Evolutionary conservation across 2,888 invertebrate species (phyloP).

Genomic region (Blastobasis lacticolella): DNA sequence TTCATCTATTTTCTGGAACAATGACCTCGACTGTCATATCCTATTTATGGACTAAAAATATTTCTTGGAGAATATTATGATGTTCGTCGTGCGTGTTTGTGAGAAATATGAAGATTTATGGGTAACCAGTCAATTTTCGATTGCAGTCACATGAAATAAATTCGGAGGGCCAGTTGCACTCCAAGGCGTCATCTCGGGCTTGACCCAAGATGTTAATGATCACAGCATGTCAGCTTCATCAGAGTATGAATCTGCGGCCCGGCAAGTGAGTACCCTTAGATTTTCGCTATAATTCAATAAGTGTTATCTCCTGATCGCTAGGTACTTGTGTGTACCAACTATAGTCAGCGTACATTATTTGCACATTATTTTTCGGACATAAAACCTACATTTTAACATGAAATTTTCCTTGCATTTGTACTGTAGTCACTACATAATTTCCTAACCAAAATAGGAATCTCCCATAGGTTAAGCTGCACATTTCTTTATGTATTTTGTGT

Average conservation of each 20-base stretch:
- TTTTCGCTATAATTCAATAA: conserved; percentile 6
- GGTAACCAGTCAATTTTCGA: conserved; percentile 63
- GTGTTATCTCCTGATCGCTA: too few relatives aligned
- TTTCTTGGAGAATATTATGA: conserved; percentile 56
- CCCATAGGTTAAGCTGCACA: too few relatives aligned
- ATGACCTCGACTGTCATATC: conserved; percentile 67
- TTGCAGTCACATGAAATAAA: conserved; percentile 69
- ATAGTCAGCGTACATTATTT: too few relatives aligned
- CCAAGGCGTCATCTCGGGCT: conserved; percentile 68
- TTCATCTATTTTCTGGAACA: conserved; percentile 58
- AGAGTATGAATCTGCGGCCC: conserved; percentile 70
- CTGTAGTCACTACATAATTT: too few relatives aligned
- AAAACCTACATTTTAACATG: too few relatives aligned
- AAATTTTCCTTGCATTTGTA: too few relatives aligned
- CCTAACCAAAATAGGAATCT: too few relatives aligned
- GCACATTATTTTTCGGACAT: too few relatives aligned
- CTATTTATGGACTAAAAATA: conserved; percentile 66
- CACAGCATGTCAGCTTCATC: conserved; percentile 71
- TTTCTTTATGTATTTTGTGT: too few relatives aligned
- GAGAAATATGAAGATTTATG: conserved; percentile 48
- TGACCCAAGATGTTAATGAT: conserved; percentile 72
- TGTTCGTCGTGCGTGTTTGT: conserved; percentile 38
- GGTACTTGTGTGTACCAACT: too few relatives aligned
- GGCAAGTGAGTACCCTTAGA: conserved; percentile 57
- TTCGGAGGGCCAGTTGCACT: conserved; percentile 63